Conservation (phyloP, 1,140 invertebrate genomes). For the Drosophila neocordata region DNA sequence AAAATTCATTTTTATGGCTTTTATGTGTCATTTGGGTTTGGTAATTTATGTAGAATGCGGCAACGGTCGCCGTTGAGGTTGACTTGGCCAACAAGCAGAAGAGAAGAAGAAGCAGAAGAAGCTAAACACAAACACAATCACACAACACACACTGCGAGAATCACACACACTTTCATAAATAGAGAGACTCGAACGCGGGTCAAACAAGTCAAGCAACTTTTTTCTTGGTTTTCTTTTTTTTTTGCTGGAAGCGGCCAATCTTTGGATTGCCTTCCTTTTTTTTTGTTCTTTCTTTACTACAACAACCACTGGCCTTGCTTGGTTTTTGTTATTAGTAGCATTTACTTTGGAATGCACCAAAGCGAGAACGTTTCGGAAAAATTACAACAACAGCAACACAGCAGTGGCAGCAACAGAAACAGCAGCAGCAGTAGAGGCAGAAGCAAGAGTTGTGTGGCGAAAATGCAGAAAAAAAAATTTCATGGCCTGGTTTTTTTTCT, state of each 20-base stretch:
- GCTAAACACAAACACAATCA: slow-evolving; percentile 47
- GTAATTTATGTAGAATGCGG: slow-evolving; percentile 67
- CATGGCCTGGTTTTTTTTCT: slow-evolving; percentile 61
- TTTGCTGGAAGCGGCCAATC: slow-evolving; percentile 68
- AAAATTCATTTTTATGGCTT: slow-evolving; percentile 51
- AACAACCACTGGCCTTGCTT: slow-evolving; percentile 48
- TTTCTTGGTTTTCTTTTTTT: slow-evolving; percentile 50
- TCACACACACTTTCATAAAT: slow-evolving; percentile 16
- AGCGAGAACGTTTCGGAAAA: slow-evolving; percentile 78
- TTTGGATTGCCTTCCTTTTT: slow-evolving; percentile 75
- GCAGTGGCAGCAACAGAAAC: slow-evolving; percentile 25
- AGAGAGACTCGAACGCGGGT: slow-evolving; percentile 39
- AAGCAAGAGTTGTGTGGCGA: slow-evolving; percentile 48
- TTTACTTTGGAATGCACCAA: slow-evolving; percentile 80
- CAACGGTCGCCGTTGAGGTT: slow-evolving; percentile 19
- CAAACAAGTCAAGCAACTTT: slow-evolving; percentile 78
- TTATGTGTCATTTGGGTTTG: slow-evolving; percentile 56
- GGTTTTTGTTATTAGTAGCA: slow-evolving; percentile 76
- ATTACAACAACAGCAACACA: slow-evolving; percentile 51
- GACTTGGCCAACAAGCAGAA: slow-evolving; percentile 42
- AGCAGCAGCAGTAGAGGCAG: slow-evolving; percentile 45
- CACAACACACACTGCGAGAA: slow-evolving; percentile 13
- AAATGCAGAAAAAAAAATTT: slow-evolving; percentile 67
- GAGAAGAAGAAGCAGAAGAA: slow-evolving; percentile 36
- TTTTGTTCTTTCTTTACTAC: slow-evolving; percentile 46